Evolutionary conservation across 2,888 invertebrate genomes (phyloP).

Genomic region (Leptinotarsa peninsularis): DNA sequence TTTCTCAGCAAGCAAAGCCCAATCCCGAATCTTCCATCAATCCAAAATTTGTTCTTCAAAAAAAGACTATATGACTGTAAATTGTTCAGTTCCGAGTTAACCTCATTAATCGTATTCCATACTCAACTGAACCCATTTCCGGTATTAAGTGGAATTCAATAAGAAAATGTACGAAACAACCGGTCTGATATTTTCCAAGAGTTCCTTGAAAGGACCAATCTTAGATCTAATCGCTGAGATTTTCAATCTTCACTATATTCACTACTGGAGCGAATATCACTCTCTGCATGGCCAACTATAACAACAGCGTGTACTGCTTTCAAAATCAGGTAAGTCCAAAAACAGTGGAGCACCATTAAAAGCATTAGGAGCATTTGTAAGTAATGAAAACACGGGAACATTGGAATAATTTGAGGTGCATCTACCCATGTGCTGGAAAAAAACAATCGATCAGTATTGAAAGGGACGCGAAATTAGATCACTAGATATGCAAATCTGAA

Average conservation of each 20-base stretch:
- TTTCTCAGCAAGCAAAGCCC: too few species aligned
- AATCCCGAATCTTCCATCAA: too few species aligned
- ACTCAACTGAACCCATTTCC: too few species aligned
- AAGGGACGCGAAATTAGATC: neutral
- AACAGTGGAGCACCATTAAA: constrained; percentile 83
- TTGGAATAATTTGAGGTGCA: constrained; percentile 84
- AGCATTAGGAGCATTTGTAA: constrained; percentile 87
- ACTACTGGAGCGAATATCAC: constrained; percentile 76
- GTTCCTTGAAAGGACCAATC: neutral
- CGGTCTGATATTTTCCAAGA: neutral
- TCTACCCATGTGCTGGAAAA: constrained; percentile 80
- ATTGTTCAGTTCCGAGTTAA: too few species aligned
- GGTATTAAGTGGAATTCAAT: too few species aligned
- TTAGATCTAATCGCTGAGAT: neutral
- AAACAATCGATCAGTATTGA: neutral
- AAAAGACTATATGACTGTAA: too few species aligned
- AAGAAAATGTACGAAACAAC: too few species aligned
- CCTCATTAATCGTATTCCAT: too few species aligned
- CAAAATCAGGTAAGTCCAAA: constrained; percentile 95
- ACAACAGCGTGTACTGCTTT: constrained; percentile 79
- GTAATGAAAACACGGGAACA: constrained; percentile 94
- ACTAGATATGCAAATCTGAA: neutral
- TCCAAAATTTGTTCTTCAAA: too few species aligned
- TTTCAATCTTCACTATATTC: constrained; percentile 47
- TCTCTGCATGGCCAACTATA: constrained; percentile 78